phyloP scores from a whole-genome alignment of 2,797 vertebrate species.

The Phyllotis vaccarum region DNA sequence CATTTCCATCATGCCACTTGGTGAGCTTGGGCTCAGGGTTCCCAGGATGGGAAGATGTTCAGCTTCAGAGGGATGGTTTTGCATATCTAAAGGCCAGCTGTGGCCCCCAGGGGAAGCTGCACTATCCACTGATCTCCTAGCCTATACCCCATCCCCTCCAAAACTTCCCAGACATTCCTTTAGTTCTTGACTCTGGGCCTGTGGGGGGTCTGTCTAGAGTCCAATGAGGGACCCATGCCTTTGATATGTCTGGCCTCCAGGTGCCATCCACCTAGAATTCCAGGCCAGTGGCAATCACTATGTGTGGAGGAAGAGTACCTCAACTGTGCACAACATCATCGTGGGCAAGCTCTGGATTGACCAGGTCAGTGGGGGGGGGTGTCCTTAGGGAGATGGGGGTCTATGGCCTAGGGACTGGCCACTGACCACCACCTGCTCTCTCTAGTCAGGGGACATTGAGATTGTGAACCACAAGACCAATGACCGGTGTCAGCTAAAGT shows the following conservation, averaged over 20 bases:
- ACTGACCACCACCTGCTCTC: conserved; percentile 55
- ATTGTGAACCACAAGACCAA: conserved; percentile 97
- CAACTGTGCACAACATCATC: conserved; percentile 99
- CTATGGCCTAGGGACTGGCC: not conserved
- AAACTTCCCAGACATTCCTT: not conserved
- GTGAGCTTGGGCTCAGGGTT: conserved; percentile 87
- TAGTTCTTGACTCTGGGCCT: not conserved
- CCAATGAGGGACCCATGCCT: not conserved
- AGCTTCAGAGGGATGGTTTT: not conserved
- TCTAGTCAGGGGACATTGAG: conserved; percentile 98
- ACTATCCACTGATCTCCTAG: not conserved
- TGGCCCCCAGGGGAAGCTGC: not conserved
- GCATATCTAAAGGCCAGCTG: not conserved
- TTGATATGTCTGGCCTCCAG: conserved; percentile 84
- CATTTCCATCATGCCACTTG: conserved; percentile 99
- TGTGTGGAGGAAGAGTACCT: conserved; percentile 98
- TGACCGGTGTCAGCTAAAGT: conserved; percentile 99
- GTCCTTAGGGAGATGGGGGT: not conserved
- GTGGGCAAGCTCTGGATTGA: conserved; percentile 99
- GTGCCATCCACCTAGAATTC: conserved; percentile 97
- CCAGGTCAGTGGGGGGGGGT: conserved; percentile 89
- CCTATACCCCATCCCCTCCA: not conserved
- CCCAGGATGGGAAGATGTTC: not conserved
- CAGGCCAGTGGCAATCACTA: conserved; percentile 97
- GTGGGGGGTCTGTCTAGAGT: not conserved